Base-by-base conservation (phyloP, 1,140 invertebrate species). In the Cylas formicarius region DNA sequence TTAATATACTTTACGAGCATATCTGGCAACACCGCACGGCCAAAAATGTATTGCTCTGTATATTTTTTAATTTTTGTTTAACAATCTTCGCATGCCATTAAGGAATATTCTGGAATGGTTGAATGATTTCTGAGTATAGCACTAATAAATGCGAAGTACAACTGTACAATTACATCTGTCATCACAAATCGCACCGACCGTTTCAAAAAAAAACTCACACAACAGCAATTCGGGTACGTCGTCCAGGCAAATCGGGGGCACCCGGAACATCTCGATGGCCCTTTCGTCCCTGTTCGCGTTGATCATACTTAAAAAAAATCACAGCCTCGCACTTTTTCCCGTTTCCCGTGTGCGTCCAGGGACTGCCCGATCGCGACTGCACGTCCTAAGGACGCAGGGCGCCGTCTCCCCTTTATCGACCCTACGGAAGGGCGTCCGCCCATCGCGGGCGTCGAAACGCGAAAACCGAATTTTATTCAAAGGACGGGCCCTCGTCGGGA, bases 191-290 rank as follows among this genome's bases (percentile, higher is more conserved):
- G n/a, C n/a, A n/a, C n/a, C n/a, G 16, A 28, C 11, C 2, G 16
- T 3, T 28, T 3, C 9, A 42, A 2, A 4, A 18, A 27, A 24
- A 40, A 62, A 77, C 77, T 74, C 77, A 84, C 82, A 80, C 55
- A 82, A 70, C 48, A 84, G 72, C 62, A 83, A 77, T 62, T 84
- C 77, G 2, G 82, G 83, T 42, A 85, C 72, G 63, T 80, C 74
- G 61, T 83, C 81, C 47, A 84, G 65, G 56, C 79, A 76, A 56
- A 81, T 80, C 48, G 77, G 77, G 45, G 78, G 78, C 50, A 81
- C 76, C 58, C 78, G 71, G 58, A 72, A 69, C 47, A 71, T 70
- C n/a, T 70, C 69, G 31, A 63, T 61, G 37, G 72, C 68, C 26
- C 42, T 45, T 27, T 58, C 54, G 7, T 61, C 72, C 50, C 66